These are phyloP conservation scores for Epinephelus coioides DNA, from an alignment of 2,797 vertebrate genomes.

Conservation along the genomic window DNA sequence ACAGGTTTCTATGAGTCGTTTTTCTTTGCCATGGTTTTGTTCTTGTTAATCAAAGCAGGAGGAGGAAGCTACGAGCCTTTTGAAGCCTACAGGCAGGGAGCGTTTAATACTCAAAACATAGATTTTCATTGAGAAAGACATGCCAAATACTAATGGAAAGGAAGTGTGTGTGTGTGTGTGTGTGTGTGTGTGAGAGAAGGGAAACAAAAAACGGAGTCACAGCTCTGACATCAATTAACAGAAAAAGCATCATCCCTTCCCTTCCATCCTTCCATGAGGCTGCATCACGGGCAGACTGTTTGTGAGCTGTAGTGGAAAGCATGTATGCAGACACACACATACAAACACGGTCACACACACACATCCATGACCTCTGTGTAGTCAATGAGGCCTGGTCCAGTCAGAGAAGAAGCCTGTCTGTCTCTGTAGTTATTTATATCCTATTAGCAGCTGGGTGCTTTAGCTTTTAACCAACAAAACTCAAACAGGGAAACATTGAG, in stretches of 20 bases:
- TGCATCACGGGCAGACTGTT: conserved; percentile 36
- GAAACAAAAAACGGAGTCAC: conserved; percentile 41
- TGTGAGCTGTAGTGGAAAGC: conserved; percentile 44
- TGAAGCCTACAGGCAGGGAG: not conserved
- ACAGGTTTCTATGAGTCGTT: not conserved
- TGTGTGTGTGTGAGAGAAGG: not conserved
- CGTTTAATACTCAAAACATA: not conserved
- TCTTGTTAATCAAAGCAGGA: not conserved
- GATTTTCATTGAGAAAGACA: not conserved
- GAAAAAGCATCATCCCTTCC: conserved; percentile 14
- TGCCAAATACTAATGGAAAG: conserved; percentile 9
- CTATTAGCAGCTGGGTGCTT: conserved; percentile 14
- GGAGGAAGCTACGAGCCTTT: not conserved
- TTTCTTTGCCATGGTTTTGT: too few species aligned
- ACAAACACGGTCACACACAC: conserved; percentile 4
- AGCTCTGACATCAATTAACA: conserved; percentile 52
- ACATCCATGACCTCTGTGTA: conserved; percentile 32
- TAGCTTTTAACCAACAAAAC: conserved; percentile 10
- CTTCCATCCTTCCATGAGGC: not conserved
- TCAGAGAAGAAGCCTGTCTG: conserved; percentile 49
- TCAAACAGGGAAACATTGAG: conserved; percentile 12
- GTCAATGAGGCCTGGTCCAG: conserved; percentile 45
- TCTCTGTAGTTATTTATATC: conserved; percentile 69
- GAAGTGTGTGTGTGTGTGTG: not conserved
- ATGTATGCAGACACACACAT: not conserved